A percentile compares a stretch with the other conserved stretches of the same genome.
Evolutionary conservation across 2,888 invertebrate genomes (phyloP).

Genomic region (Yponomeuta evonymella): DNA sequence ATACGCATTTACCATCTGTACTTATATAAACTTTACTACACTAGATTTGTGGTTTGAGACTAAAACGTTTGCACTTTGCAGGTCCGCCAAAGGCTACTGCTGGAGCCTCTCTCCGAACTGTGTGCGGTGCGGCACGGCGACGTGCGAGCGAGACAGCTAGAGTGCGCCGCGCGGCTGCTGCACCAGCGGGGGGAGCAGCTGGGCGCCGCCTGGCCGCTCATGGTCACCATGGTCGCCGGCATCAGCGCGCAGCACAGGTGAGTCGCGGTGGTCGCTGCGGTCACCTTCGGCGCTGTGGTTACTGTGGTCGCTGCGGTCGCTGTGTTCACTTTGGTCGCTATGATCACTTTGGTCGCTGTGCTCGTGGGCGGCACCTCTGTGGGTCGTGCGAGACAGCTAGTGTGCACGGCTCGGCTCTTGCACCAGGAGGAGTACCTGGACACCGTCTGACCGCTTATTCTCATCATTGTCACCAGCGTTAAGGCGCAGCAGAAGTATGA

Average conservation of each 20-base stretch:
- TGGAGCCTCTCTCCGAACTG: slow-evolving; percentile 94
- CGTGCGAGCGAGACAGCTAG: slow-evolving; percentile 95
- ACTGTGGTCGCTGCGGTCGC: too few species aligned
- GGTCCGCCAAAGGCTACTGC: slow-evolving; percentile 86
- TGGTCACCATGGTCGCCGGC: slow-evolving; percentile 96
- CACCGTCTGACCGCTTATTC: slow-evolving; percentile 95
- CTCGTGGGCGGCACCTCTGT: too few species aligned
- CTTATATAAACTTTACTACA: too few species aligned
- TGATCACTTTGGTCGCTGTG: too few species aligned
- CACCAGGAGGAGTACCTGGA: slow-evolving; percentile 94
- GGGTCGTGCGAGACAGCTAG: slow-evolving; percentile 90
- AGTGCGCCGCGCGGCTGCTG: slow-evolving; percentile 93
- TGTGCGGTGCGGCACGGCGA: slow-evolving; percentile 94
- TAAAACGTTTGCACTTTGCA: slow-evolving; percentile 49
- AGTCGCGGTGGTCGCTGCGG: background rate
- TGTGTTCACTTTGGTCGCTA: too few species aligned
- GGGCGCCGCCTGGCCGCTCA: slow-evolving; percentile 95
- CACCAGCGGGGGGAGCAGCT: slow-evolving; percentile 94
- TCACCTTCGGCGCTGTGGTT: too few species aligned
- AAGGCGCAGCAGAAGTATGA: slow-evolving; percentile 85
- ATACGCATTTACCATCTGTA: too few species aligned
- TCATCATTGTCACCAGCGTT: slow-evolving; percentile 96
- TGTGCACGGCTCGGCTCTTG: slow-evolving; percentile 93
- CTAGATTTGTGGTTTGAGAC: too few species aligned
- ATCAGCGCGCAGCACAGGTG: slow-evolving; percentile 95